phyloP scores from a whole-genome alignment of 2,113 vertebrate species.

The Tragelaphus scriptus region DNA sequence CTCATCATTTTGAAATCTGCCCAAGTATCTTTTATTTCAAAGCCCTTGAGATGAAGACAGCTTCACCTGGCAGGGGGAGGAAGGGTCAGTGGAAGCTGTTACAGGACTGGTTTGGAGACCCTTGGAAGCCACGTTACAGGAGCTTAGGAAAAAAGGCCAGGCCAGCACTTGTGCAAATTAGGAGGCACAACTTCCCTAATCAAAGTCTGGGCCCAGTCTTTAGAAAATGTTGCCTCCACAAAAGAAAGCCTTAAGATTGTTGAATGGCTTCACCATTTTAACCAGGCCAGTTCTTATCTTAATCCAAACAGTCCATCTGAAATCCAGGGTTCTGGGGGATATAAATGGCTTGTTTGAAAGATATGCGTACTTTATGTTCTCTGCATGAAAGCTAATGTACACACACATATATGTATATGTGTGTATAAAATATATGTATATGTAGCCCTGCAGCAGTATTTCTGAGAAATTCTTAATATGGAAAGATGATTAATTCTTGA shows the following conservation, averaged over 20 bases:
- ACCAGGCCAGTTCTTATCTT: slow-evolving; percentile 50
- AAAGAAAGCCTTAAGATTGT: slow-evolving; percentile 28
- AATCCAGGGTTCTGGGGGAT: neutral
- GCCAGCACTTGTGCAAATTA: neutral
- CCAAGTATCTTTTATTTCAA: slow-evolving; percentile 55
- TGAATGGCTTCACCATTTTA: neutral
- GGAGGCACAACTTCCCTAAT: neutral
- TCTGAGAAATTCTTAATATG: slow-evolving; percentile 9
- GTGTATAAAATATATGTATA: neutral
- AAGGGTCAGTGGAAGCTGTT: neutral
- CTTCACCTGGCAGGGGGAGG: neutral
- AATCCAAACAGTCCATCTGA: slow-evolving; percentile 18
- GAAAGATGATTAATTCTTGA: slow-evolving; percentile 4
- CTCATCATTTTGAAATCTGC: slow-evolving; percentile 48
- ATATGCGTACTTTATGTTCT: neutral
- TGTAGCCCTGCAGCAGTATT: neutral
- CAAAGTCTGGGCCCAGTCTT: slow-evolving; percentile 15
- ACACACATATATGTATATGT: neutral
- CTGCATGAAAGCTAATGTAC: neutral
- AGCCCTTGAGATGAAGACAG: slow-evolving; percentile 29
- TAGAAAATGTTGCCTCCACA: slow-evolving; percentile 65
- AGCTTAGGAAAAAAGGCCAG: neutral
- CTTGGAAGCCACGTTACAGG: neutral
- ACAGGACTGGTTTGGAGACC: neutral
- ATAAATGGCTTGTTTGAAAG: neutral